Percentiles rank a stretch among this genome's conserved stretches.
These are phyloP conservation scores for Menura novaehollandiae DNA, from an alignment of 2,113 vertebrate genomes.

Conservation along the genomic window DNA sequence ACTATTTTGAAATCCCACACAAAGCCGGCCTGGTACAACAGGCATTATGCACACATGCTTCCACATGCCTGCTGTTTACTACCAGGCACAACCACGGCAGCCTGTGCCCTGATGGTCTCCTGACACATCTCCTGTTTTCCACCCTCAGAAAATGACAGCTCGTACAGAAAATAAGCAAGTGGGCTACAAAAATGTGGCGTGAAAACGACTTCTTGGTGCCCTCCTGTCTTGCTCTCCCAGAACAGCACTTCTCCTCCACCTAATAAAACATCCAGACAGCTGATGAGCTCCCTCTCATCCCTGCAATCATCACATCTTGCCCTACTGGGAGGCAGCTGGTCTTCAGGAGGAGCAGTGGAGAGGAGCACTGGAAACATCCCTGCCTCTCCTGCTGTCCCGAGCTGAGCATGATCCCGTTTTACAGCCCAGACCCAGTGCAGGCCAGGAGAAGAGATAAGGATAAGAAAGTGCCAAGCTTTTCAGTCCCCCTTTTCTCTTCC, in stretches of 20 bases:
- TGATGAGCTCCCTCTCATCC: not conserved
- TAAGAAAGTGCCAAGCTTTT: not conserved
- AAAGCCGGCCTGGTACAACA: not conserved
- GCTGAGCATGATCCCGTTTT: not conserved
- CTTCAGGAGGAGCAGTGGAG: not conserved
- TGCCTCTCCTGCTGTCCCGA: not conserved
- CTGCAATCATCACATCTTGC: not conserved
- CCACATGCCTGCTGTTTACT: conserved; percentile 26
- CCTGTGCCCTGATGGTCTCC: not conserved
- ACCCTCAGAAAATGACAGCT: not conserved
- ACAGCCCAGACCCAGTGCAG: not conserved
- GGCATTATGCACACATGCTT: not conserved
- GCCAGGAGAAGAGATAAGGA: not conserved
- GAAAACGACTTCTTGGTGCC: not conserved
- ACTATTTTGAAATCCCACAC: conserved; percentile 35
- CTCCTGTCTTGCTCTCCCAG: not conserved
- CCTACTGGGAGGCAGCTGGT: not conserved
- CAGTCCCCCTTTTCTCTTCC: not conserved
- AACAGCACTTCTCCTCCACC: not conserved
- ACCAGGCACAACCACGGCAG: not conserved
- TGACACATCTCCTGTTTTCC: not conserved
- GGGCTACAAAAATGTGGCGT: not conserved
- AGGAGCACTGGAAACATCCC: not conserved
- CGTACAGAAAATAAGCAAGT: not conserved
- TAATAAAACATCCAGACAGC: not conserved